Conservation (phyloP, 2,113 vertebrate species). For the Ammodytes dubius region DNA sequence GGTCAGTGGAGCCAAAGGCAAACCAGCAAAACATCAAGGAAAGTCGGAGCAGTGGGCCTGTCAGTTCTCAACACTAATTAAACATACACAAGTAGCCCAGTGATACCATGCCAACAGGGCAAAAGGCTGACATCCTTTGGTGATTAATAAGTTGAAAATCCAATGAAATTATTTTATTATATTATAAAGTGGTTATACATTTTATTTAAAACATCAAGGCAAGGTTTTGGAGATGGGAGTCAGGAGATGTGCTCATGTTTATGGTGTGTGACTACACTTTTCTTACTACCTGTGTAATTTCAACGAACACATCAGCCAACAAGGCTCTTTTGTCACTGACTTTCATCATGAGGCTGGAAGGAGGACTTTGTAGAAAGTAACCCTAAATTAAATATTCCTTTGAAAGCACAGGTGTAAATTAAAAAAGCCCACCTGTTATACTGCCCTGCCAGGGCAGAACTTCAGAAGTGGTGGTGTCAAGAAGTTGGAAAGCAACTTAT, state of each 20-base stretch:
- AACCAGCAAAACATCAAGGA: conserved; percentile 85
- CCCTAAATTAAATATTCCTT: not conserved
- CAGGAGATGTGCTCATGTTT: conserved; percentile 5
- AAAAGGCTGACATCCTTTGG: conserved; percentile 66
- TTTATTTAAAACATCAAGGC: conserved; percentile 22
- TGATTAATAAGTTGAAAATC: conserved; percentile 71
- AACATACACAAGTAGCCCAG: conserved; percentile 79
- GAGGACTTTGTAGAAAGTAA: not conserved
- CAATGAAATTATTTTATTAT: conserved; percentile 51
- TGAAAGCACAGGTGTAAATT: not conserved
- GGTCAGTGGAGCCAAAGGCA: conserved; percentile 87
- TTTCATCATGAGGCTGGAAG: not conserved
- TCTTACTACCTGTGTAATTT: not conserved
- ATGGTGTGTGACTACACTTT: not conserved
- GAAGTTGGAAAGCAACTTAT: not conserved
- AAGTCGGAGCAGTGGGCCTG: conserved; percentile 76
- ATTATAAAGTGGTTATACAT: conserved; percentile 48
- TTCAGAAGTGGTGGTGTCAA: not conserved
- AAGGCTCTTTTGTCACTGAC: not conserved
- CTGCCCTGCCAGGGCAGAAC: not conserved
- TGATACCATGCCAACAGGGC: conserved; percentile 71
- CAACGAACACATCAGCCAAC: not conserved
- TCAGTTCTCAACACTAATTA: conserved; percentile 86
- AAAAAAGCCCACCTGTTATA: not conserved
- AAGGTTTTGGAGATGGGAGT: not conserved